Percentiles rank a stretch among this genome's conserved stretches.
Evolutionary conservation across 2,113 vertebrate species (phyloP).

Genomic region (Sphyrna mokarran): DNA sequence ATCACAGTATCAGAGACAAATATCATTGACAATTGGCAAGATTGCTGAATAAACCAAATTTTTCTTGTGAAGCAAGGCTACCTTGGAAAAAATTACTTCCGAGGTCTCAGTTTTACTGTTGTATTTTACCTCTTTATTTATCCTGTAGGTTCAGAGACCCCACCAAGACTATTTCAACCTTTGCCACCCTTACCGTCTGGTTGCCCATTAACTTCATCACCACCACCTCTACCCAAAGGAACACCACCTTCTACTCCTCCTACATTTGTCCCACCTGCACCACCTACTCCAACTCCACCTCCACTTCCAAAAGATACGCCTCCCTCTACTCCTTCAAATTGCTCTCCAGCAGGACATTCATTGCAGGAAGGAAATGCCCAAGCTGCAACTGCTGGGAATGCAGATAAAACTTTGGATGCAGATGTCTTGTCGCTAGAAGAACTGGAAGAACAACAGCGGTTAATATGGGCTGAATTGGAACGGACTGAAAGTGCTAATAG

Average conservation of each 20-base stretch:
- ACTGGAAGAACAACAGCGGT: constrained; percentile 86
- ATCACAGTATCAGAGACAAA: not conserved
- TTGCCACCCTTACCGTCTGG: constrained; percentile 76
- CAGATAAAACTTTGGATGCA: constrained; percentile 63
- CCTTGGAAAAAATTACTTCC: not conserved
- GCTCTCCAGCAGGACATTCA: constrained; percentile 50
- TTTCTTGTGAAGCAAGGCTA: not conserved
- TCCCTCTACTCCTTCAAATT: constrained; percentile 55
- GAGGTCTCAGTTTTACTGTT: not conserved
- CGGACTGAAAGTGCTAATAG: constrained; percentile 77
- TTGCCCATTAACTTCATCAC: constrained; percentile 59
- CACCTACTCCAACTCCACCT: constrained; percentile 59
- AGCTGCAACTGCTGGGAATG: constrained; percentile 16
- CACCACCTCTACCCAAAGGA: constrained; percentile 72
- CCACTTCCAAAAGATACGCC: constrained; percentile 73
- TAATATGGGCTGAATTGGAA: constrained; percentile 83
- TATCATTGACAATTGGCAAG: not conserved
- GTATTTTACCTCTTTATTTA: constrained; percentile 39
- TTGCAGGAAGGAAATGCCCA: constrained; percentile 28
- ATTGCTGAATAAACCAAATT: not conserved
- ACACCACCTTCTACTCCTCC: constrained; percentile 64
- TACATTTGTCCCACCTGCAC: constrained; percentile 46
- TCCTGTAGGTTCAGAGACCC: constrained; percentile 44
- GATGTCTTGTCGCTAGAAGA: constrained; percentile 86
- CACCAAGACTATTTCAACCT: constrained; percentile 62